Percentiles rank a stretch among this genome's conserved stretches.
Evolutionary conservation across 2,797 vertebrate species (phyloP).

Genomic region (Onychomys torridus): DNA sequence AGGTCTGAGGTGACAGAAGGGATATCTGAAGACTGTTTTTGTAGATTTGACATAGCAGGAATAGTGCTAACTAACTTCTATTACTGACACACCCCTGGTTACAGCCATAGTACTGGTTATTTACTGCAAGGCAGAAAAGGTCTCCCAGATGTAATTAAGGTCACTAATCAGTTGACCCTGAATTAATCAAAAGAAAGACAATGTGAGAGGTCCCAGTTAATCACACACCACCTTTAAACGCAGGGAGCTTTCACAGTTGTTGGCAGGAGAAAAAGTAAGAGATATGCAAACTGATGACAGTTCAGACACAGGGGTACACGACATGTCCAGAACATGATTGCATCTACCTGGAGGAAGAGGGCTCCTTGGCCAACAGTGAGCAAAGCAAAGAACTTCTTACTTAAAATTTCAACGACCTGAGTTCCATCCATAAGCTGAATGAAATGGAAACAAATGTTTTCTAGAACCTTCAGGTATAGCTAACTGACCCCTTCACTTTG

Average conservation of each 20-base stretch:
- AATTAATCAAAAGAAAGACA: constrained; percentile 24
- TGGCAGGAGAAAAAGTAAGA: not conserved
- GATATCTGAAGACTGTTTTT: not conserved
- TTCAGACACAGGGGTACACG: not conserved
- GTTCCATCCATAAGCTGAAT: not conserved
- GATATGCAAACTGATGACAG: not conserved
- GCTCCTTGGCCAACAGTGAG: not conserved
- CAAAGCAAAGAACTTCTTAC: not conserved
- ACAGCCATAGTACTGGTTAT: not conserved
- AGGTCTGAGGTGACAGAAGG: not conserved
- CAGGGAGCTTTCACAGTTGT: not conserved
- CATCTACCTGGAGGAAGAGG: not conserved
- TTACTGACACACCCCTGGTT: not conserved
- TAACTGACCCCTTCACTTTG: not conserved
- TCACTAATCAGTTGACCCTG: constrained; percentile 44
- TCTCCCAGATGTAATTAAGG: constrained; percentile 34
- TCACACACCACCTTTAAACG: not conserved
- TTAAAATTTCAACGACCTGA: not conserved
- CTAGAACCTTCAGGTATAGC: not conserved
- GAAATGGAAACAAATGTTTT: not conserved
- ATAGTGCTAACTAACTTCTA: not conserved
- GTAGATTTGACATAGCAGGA: too few species aligned
- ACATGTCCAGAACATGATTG: not conserved
- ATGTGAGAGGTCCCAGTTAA: not conserved
- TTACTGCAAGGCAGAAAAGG: not conserved